phyloP scores from a whole-genome alignment of 2,888 invertebrate genomes.

The Eupeodes luniger region DNA sequence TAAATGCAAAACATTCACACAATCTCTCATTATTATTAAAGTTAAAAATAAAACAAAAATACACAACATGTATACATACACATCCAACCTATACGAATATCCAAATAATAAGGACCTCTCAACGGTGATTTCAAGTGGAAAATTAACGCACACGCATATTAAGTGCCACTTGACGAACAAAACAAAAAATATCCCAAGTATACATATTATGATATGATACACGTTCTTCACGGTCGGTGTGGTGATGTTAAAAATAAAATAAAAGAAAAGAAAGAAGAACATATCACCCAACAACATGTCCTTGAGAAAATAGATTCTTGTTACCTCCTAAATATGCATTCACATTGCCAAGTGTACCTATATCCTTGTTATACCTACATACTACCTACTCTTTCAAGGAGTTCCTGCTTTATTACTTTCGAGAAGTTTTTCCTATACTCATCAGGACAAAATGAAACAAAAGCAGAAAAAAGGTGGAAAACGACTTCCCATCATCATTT shows the following conservation, averaged over 20 bases:
- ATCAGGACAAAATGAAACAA: background rate
- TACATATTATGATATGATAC: background rate
- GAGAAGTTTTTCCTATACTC: constrained; percentile 2
- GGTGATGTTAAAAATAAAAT: background rate
- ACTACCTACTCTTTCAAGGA: background rate
- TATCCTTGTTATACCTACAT: background rate
- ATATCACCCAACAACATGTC: background rate
- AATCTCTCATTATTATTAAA: constrained; percentile 6
- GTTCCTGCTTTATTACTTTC: constrained; percentile 21
- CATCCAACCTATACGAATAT: background rate
- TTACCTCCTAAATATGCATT: constrained; percentile 10
- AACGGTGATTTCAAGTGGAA: constrained; percentile 55
- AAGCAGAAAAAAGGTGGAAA: background rate
- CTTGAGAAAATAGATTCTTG: constrained; percentile 14
- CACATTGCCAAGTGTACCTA: background rate
- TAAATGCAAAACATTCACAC: background rate
- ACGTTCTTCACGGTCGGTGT: background rate
- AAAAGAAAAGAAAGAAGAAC: background rate
- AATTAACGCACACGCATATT: constrained; percentile 60
- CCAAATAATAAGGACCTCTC: constrained; percentile 23
- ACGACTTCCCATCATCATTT: background rate
- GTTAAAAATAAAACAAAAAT: background rate
- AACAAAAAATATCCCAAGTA: background rate
- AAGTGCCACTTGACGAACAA: constrained; percentile 14
- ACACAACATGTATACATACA: background rate